phyloP scores from a whole-genome alignment of 1,140 invertebrate species.

The Cydia strobilella region DNA sequence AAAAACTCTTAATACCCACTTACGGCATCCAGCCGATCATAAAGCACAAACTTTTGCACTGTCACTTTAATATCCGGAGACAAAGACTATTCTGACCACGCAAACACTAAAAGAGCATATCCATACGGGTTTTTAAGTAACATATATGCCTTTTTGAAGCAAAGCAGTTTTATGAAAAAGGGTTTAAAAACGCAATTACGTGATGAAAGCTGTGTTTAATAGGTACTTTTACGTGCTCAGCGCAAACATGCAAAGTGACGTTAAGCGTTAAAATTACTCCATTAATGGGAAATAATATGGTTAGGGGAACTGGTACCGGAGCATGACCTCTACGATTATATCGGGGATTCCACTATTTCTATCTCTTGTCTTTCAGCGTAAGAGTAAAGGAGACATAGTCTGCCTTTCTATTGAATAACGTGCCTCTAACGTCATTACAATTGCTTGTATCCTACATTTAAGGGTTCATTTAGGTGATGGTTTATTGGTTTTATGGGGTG shows the following conservation, averaged over 20 bases:
- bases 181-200: constrained; percentile 28
- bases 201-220: constrained; percentile 30
- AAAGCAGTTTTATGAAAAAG: background rate
- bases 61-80: constrained; percentile 23
- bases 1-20: background rate
- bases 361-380: background rate
- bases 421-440: background rate
- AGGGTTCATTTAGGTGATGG: constrained; percentile 26
- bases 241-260: constrained; percentile 19
- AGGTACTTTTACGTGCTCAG: background rate
- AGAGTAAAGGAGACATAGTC: background rate
- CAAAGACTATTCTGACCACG: background rate
- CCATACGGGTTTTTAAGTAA: background rate
- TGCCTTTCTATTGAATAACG: background rate
- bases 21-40: background rate
- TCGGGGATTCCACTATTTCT: background rate
- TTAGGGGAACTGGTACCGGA: background rate
- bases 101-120: background rate
- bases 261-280: constrained; percentile 29
- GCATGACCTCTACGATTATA: background rate
- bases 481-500: constrained; percentile 20
- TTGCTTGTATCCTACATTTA: constrained; percentile 11
- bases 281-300: constrained; percentile 23
- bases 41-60: constrained; percentile 25
- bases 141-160: background rate